Evolutionary conservation across 2,888 invertebrate genomes (phyloP).

Genomic region (Zygogramma bicolorata): DNA sequence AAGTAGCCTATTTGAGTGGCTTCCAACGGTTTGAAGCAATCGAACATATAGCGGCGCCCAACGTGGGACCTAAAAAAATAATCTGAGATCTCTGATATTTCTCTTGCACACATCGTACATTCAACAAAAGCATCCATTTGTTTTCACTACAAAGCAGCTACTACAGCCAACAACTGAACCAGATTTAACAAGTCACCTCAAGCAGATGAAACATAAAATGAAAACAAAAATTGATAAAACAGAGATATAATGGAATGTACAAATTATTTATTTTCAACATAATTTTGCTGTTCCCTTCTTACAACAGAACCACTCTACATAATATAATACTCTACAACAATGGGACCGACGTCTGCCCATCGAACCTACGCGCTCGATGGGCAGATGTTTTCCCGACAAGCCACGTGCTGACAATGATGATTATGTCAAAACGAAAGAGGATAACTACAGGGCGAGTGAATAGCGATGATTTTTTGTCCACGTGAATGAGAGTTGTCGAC

Average conservation of each 20-base stretch:
- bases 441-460: constrained; percentile 33
- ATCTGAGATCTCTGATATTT: too few species aligned
- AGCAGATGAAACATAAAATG: constrained; percentile 64
- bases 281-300: constrained; percentile 74
- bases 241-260: constrained; percentile 83
- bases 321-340: constrained; percentile 55
- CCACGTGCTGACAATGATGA: constrained; percentile 43
- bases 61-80: too few species aligned
- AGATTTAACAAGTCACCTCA: neutral
- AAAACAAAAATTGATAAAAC: constrained; percentile 63
- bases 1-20: too few species aligned
- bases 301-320: constrained; percentile 62
- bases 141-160: neutral
- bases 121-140: too few species aligned
- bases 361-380: constrained; percentile 10
- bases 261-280: constrained; percentile 76
- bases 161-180: neutral
- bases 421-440: constrained; percentile 44
- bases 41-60: too few species aligned
- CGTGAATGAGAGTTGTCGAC: neutral
- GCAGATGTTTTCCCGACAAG: constrained; percentile 36
- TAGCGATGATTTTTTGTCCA: constrained; percentile 14
- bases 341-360: constrained; percentile 38
- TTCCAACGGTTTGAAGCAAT: too few species aligned
- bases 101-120: too few species aligned